These are phyloP conservation scores for Anhinga anhinga DNA, from an alignment of 2,113 vertebrate species.

Conservation along the genomic window DNA sequence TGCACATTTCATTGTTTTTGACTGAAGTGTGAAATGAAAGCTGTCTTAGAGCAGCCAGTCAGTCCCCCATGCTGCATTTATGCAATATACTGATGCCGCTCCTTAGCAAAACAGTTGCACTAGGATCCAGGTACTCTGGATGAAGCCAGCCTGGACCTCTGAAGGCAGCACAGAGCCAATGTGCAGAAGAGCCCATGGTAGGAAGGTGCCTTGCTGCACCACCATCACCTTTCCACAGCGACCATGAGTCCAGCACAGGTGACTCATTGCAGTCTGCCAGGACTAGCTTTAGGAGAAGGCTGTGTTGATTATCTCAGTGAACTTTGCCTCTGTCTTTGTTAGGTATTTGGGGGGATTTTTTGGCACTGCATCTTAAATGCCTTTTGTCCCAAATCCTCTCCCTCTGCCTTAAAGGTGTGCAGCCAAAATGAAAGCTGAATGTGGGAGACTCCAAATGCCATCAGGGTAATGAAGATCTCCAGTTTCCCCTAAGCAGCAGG, in stretches of 20 bases:
- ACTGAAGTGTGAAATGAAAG: background rate
- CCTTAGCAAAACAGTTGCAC: background rate
- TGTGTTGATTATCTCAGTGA: background rate
- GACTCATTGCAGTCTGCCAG: background rate
- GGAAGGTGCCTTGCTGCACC: background rate
- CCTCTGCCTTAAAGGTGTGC: background rate
- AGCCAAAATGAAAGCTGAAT: background rate
- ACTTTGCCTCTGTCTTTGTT: background rate
- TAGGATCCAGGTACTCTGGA: background rate
- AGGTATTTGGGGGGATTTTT: background rate
- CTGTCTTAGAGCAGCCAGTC: background rate
- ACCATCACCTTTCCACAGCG: background rate
- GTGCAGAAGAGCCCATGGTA: background rate
- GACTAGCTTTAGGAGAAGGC: background rate
- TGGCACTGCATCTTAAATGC: background rate
- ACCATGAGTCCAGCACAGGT: background rate
- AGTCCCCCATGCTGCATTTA: rapidly evolving
- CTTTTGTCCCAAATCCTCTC: background rate
- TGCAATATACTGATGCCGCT: background rate
- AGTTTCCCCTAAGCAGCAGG: background rate
- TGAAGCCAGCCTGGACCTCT: background rate
- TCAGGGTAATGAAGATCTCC: background rate
- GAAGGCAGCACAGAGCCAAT: background rate
- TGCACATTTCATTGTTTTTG: rapidly evolving
- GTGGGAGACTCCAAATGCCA: background rate